Base-by-base conservation (phyloP, 2,797 vertebrate species). In the Acipenser transmontanus region DNA sequence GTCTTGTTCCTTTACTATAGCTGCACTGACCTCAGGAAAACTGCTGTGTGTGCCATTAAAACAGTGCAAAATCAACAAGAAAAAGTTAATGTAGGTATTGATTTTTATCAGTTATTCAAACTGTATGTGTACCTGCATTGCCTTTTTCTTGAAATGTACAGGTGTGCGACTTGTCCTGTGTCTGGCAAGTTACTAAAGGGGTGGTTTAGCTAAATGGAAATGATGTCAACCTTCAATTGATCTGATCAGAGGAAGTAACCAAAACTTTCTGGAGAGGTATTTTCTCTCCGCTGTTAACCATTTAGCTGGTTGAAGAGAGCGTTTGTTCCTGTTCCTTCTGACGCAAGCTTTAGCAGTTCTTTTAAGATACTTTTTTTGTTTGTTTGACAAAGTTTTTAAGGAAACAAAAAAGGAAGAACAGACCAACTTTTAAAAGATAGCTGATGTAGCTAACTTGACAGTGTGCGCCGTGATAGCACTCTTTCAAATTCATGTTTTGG, bases 1-100 rank as follows among this genome's bases (percentile, higher is more conserved):
- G 34, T 34, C 90, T 90, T 89, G 87, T 91, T 84, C 85, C 83
- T 70, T 3, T 34, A 3, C 34, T 34, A 71, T 77, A 73, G 9
- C 68, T 71, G 73, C 88, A 92, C 86, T 90, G 91, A 90, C 83
- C 87, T 90, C 84, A 34, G 34, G 34, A 34, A 34, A 34, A 34
- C 34, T 34, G 34, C 34, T 34, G 34, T 34, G 34, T 34, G 34
- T 34, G 4, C 34, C 34, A 34, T 81, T 74, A 82, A 17, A 34
- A 4, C 0, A 3, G 34, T 34, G 34, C 34, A 34, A 34, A 34
- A 34, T 34, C 34, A 3, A 34, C 2, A 34, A 34, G 34, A 34
- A 34, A 34, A 34, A 34, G 34, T 34, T 34, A 4, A 34, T 34
- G 34, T 34, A 34, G 34, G 4, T 4, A 34, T 34, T 34, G 34